Percentiles rank a stretch among this genome's conserved stretches.
Conservation (phyloP, 2,888 invertebrate species). For the Drosophila longiperda region DNA sequence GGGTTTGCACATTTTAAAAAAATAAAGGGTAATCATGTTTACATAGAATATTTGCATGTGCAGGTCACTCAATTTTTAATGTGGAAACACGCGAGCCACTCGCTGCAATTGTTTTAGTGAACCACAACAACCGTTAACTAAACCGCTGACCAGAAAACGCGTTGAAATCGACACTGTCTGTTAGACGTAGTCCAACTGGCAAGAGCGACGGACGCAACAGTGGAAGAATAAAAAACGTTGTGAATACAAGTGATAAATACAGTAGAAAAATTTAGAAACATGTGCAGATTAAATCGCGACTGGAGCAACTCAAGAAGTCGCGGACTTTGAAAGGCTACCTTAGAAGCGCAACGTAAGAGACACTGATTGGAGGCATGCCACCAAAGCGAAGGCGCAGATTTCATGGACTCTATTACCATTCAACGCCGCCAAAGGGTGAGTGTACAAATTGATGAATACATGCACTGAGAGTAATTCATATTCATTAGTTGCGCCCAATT, state of each 20-base stretch:
- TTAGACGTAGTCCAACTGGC: conserved; percentile 71
- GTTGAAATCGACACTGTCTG: conserved; percentile 19
- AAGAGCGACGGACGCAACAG: conserved; percentile 44
- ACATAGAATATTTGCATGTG: conserved; percentile 11
- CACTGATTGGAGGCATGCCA: conserved; percentile 73
- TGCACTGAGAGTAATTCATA: conserved; percentile 47
- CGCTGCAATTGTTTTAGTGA: conserved; percentile 41
- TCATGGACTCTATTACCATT: conserved; percentile 85
- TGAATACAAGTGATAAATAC: neutral
- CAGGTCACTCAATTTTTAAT: conserved; percentile 53
- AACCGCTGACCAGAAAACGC: conserved; percentile 38
- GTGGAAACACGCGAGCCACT: conserved; percentile 65
- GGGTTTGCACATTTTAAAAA: neutral
- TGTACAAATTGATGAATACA: conserved; percentile 39
- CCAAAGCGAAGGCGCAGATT: conserved; percentile 84
- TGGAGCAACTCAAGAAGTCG: conserved; percentile 63
- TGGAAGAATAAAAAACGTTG: neutral
- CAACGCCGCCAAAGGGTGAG: conserved; percentile 85
- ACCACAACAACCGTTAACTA: conserved; percentile 17
- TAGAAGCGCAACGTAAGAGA: conserved; percentile 4
- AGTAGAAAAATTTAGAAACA: conserved; percentile 7
- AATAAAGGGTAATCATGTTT: conserved; percentile 35
- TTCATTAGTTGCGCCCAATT: conserved; percentile 64
- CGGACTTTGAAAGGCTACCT: conserved; percentile 47
- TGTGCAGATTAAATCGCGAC: conserved; percentile 54